Evolutionary conservation across 2,888 invertebrate genomes (phyloP).

Genomic region (Mythimna pallens): DNA sequence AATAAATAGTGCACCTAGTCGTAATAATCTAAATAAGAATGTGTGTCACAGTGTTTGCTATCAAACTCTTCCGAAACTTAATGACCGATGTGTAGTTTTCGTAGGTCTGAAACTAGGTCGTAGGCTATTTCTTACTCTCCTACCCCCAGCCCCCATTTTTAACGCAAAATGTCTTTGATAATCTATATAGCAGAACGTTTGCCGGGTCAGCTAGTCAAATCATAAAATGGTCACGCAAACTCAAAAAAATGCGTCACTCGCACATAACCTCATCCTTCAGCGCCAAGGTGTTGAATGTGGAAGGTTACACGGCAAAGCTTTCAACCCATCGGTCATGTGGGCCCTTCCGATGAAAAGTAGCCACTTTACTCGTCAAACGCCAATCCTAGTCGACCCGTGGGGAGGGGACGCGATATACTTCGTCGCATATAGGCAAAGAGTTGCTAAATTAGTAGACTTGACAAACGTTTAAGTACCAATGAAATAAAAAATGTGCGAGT

Average conservation of each 20-base stretch:
- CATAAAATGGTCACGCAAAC: constrained; percentile 25
- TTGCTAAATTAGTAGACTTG: constrained; percentile 22
- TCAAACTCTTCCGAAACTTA: too few relatives aligned
- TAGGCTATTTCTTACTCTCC: too few relatives aligned
- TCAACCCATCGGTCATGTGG: constrained; percentile 87
- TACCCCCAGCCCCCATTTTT: too few relatives aligned
- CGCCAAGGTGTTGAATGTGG: constrained; percentile 72
- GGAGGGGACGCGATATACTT: constrained; percentile 69
- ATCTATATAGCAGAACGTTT: too few relatives aligned
- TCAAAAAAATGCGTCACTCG: constrained; percentile 53
- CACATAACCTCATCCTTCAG: constrained; percentile 57
- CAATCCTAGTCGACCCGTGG: constrained; percentile 76
- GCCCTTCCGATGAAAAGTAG: constrained; percentile 87
- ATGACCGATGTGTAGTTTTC: too few relatives aligned
- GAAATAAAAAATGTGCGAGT: too few relatives aligned
- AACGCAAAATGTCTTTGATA: too few relatives aligned
- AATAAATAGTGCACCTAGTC: too few relatives aligned
- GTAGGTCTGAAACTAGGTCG: too few relatives aligned
- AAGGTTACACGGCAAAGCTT: constrained; percentile 87
- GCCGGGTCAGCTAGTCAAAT: background rate
- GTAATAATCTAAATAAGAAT: too few relatives aligned
- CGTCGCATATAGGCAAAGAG: constrained; percentile 66
- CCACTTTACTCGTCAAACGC: constrained; percentile 89
- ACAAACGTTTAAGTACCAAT: background rate
- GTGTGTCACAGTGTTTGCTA: too few relatives aligned